Evolutionary conservation across 2,797 vertebrate species (phyloP).

Genomic region (Trachops cirrhosus): DNA sequence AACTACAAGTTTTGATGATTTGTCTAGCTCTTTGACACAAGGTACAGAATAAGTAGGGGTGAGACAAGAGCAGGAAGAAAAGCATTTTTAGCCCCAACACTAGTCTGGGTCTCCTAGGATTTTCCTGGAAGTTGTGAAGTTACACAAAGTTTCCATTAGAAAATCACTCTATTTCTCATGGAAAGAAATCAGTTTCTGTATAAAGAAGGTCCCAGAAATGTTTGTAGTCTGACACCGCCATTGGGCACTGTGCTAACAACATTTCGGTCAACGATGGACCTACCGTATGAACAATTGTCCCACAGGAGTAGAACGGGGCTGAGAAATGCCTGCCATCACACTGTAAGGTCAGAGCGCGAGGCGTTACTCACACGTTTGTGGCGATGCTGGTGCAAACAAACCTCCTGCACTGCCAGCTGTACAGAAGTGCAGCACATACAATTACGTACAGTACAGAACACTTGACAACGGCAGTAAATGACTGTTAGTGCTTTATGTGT

Average conservation of each 20-base stretch:
- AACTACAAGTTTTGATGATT: neutral
- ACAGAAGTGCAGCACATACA: neutral
- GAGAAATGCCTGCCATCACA: neutral
- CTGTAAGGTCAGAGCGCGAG: neutral
- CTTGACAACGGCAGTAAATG: neutral
- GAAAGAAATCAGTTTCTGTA: neutral
- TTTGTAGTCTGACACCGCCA: neutral
- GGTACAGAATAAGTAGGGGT: conserved; percentile 32
- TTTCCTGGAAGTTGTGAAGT: conserved; percentile 5
- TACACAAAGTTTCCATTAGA: conserved; percentile 18
- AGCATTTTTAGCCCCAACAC: neutral
- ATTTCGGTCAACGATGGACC: neutral
- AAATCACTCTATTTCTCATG: neutral
- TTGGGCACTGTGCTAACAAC: neutral
- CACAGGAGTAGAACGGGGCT: neutral
- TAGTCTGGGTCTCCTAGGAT: neutral
- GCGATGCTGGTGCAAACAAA: neutral
- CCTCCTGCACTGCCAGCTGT: neutral
- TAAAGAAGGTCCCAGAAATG: conserved; percentile 16
- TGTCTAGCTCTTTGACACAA: conserved; percentile 32
- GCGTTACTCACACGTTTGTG: neutral
- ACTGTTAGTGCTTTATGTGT: neutral
- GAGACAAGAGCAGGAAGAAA: neutral
- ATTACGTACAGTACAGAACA: neutral
- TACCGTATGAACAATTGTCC: neutral